Evolutionary conservation across 2,113 vertebrate genomes (phyloP).

Genomic region (Epinephelus moara): DNA sequence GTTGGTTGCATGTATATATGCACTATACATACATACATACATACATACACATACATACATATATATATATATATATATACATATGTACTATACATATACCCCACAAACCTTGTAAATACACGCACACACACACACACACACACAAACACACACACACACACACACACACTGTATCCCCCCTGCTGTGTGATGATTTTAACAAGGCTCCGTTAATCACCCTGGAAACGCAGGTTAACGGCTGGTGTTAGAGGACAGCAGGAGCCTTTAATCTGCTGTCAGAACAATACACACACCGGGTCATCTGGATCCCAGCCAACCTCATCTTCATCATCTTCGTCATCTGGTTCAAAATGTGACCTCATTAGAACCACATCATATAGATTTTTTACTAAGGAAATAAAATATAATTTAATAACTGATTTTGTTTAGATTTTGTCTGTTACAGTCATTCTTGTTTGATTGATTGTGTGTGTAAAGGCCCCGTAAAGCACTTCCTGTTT

Average conservation of each 20-base stretch:
- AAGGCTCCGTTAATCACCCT: constrained; percentile 2
- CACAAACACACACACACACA: not conserved
- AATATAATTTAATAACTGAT: not conserved
- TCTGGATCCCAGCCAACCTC: not conserved
- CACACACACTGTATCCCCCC: not conserved
- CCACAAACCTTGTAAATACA: not conserved
- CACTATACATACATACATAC: no score
- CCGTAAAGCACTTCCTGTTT: no score
- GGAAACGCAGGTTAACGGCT: constrained; percentile 8
- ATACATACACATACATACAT: no score
- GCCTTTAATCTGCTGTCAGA: constrained; percentile 23
- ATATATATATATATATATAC: no score
- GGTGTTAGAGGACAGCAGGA: constrained; percentile 16
- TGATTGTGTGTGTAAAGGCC: no score
- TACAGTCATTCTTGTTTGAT: no score
- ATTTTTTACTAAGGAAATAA: not conserved
- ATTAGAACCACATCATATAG: not conserved
- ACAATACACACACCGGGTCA: not conserved
- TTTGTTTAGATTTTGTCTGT: no score
- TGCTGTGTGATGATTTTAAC: not conserved
- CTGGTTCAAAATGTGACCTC: not conserved
- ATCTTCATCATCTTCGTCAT: not conserved
- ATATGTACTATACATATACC: not conserved
- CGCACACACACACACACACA: not conserved
- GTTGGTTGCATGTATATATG: no score